Percentiles rank a stretch among this genome's conserved stretches.
Conservation (phyloP, 1,140 invertebrate genomes). For the Dreissena rostriformis region DNA sequence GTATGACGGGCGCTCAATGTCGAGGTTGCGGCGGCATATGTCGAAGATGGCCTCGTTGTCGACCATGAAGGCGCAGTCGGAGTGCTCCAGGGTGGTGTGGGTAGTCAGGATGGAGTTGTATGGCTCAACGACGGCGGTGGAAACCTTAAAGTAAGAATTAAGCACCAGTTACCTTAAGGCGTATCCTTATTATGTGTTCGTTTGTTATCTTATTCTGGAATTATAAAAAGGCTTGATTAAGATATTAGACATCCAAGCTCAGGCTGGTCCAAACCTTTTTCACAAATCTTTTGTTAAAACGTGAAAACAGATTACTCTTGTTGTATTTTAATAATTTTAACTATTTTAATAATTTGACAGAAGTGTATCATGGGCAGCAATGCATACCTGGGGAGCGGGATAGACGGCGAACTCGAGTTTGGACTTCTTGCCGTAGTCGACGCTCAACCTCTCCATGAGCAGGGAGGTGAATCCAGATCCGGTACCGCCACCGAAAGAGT, state of each 20-base stretch:
- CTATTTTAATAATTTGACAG: too few relatives aligned
- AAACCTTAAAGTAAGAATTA: slow-evolving; percentile 57
- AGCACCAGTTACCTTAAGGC: slow-evolving; percentile 69
- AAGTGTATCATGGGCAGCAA: slow-evolving; percentile 57
- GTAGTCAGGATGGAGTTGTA: slow-evolving; percentile 80
- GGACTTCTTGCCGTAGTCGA: too few relatives aligned
- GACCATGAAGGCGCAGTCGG: slow-evolving; percentile 91
- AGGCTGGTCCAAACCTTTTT: too few relatives aligned
- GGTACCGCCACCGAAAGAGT: slow-evolving; percentile 80
- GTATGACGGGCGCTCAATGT: slow-evolving; percentile 86
- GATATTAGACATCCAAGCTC: too few relatives aligned
- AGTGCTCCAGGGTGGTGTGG: slow-evolving; percentile 86
- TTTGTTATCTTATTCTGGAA: too few relatives aligned
- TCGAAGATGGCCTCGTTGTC: slow-evolving; percentile 77
- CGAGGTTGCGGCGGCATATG: slow-evolving; percentile 84
- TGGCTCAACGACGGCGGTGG: too few relatives aligned
- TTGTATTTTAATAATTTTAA: too few relatives aligned
- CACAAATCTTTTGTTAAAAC: too few relatives aligned
- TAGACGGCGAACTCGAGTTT: slow-evolving; percentile 93
- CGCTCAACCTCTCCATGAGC: too few relatives aligned
- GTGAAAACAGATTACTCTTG: too few relatives aligned
- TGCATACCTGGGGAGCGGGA: slow-evolving; percentile 91
- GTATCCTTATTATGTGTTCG: slow-evolving; percentile 67
- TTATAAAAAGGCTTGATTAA: too few relatives aligned
- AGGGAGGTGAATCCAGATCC: too few relatives aligned